phyloP scores from a whole-genome alignment of 2,888 invertebrate species.

The Bhutanitis thaidina region DNA sequence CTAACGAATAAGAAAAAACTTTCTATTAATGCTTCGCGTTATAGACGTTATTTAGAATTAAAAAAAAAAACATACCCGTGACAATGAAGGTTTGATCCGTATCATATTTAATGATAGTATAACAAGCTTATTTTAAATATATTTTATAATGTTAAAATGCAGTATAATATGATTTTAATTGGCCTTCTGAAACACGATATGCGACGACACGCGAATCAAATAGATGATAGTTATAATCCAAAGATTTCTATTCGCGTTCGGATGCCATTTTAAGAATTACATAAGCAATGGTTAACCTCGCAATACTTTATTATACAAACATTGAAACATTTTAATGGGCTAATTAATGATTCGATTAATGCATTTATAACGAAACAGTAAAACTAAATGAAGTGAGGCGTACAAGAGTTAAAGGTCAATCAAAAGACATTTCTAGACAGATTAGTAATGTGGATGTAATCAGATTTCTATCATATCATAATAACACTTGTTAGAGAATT shows the following conservation, averaged over 20 bases:
- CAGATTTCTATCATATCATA: too few relatives aligned
- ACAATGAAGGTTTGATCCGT: background rate
- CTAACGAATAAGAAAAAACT: too few relatives aligned
- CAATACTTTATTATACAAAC: background rate
- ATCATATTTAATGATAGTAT: background rate
- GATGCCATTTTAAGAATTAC: background rate
- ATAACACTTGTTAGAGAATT: too few relatives aligned
- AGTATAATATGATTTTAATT: too few relatives aligned
- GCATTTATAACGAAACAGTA: conserved; percentile 7
- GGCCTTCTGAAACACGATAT: background rate
- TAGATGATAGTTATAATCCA: background rate
- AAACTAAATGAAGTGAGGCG: too few relatives aligned
- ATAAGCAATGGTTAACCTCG: background rate
- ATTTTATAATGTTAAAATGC: too few relatives aligned
- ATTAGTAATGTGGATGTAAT: too few relatives aligned
- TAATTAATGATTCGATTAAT: conserved; percentile 5
- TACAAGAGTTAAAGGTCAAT: background rate
- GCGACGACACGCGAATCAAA: background rate
- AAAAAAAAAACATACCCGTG: background rate
- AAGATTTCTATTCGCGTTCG: background rate
- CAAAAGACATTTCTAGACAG: too few relatives aligned
- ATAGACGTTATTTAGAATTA: too few relatives aligned
- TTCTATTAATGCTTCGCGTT: too few relatives aligned
- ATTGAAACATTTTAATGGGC: conserved; percentile 1
- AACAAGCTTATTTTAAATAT: too few relatives aligned